Percentiles rank a stretch among this genome's conserved stretches.
Conservation (phyloP, 2,888 invertebrate species). For the Seira musarum region DNA sequence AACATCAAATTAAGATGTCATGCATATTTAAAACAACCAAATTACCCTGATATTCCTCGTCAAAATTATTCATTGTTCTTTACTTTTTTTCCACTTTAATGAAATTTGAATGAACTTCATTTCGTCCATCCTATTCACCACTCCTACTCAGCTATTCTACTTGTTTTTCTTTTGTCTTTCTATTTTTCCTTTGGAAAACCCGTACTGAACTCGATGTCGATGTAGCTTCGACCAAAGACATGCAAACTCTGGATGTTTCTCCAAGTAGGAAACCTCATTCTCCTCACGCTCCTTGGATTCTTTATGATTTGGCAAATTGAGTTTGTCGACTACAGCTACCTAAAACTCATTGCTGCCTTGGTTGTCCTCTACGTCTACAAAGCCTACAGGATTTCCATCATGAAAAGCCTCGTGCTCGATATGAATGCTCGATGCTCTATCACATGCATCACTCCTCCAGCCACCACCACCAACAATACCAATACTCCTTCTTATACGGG, state of each 20-base stretch:
- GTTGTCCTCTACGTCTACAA: conserved; percentile 56
- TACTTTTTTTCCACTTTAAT: background rate
- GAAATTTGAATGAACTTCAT: conserved; percentile 19
- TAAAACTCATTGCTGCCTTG: conserved; percentile 55
- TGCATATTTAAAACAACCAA: conserved; percentile 25
- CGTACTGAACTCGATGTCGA: too few species aligned
- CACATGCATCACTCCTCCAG: conserved; percentile 1
- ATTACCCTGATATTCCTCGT: background rate
- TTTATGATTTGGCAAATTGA: conserved; percentile 60
- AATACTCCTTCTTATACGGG: conserved; percentile 8
- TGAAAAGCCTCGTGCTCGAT: conserved; percentile 50
- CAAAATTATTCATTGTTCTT: background rate
- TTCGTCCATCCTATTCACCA: background rate
- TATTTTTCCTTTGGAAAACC: too few species aligned
- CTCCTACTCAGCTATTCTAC: too few species aligned
- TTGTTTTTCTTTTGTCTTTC: conserved; percentile 21
- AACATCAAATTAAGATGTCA: background rate
- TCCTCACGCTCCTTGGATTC: conserved; percentile 57
- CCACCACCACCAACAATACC: background rate
- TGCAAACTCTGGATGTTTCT: conserved; percentile 54
- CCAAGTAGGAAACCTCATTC: conserved; percentile 57
- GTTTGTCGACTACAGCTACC: conserved; percentile 53
- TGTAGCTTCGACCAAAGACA: conserved; percentile 55
- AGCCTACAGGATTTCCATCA: conserved; percentile 47
- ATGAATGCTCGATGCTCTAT: conserved; percentile 51